Base-by-base conservation (phyloP, 2,797 vertebrate genomes). In the Hemibagrus guttatus region DNA sequence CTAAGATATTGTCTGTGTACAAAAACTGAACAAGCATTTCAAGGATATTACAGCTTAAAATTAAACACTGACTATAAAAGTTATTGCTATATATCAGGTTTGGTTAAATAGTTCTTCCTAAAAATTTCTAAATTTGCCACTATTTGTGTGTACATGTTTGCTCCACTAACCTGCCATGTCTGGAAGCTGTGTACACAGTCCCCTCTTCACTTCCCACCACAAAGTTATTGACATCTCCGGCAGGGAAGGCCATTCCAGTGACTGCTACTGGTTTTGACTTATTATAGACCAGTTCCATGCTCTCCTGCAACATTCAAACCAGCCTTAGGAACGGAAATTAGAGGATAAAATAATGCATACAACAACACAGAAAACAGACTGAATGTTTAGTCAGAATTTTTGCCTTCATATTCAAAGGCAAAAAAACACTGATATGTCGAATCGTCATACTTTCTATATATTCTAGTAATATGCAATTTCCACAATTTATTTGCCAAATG, bases 201-300 rank as follows among this genome's bases (percentile, higher is more conserved):
- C 98, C 98, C 91, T 99, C 98, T 92, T 99, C 98, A 12, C 98
- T 99, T 87, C 98, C 98, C 61, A 99, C 98, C 64, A 99, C 97
- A 80, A 98, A 99, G 94, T 99, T 99, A 94, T 99, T 99, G 89
- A 99, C 98, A 11, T 99, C 98, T 93, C 98, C 98, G 0, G 96
- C 97, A 69, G 98, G 98, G 92, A 99, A 99, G 68, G 97, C 98
- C 98, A 99, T 98, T 90, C 97, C 97, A 21, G 98, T 99, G 90
- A 99, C 98, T 0, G 98, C 98, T 89, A 99, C 98, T 0, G 98
- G 94, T 91, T 99, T 99, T 90, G 98, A 99, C 93, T 99, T 99
- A 93, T 98, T 99, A 93, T 98, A 98, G 84, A 97, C 96, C 91
- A 99, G 95, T 91, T 99, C 98, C 98, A 99, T 99, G 92, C 97